Evolutionary conservation across 1,140 invertebrate genomes (phyloP), one percentile per base, ranked within the genome.

Genomic region (Aethina tumida): DNA sequence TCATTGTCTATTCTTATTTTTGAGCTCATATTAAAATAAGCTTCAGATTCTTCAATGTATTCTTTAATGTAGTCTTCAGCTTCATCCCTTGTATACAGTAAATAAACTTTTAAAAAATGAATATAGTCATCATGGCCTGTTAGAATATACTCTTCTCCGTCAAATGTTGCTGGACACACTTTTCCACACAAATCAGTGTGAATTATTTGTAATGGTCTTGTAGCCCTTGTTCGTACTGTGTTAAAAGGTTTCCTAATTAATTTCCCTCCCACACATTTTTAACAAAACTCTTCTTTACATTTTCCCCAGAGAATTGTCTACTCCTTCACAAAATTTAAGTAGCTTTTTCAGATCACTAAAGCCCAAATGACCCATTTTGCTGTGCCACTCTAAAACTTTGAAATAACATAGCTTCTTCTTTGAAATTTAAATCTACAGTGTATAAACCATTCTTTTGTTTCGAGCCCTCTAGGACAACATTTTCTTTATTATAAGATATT

Each of bases 81-180:
- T 39, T 43, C 36, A 33, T 22, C 18, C 43, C 59, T 58, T 13
- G 32, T 33, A 41, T 50, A 42, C 12, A 58, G 55, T 6, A 62
- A 36, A 37, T 56, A 60, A 9, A 60, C 47, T 19, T 47, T 35
- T 8, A 27, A 35, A 37, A 52, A 60, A 40, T 55, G 49, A 12
- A 52, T 55, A 33, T 37, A 63, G 43, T 63, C 59, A 50, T 64
- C 61, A 21, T 57, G 47, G 25, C 59, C 53, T 16, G 56, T 52
- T 7, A 62, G 26, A 43, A 61, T 51, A 43, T 62, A 63, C 13
- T 35, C 48, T 17, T 48, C 42, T 9, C 46, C 41, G 17, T 59
- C 50, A 22, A 31, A 47, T 6, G 57, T 53, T 9, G 20, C 21
- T 37, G 45, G 47, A 22, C 46, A 41, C 18, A 63, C 55, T n/a